phyloP scores from a whole-genome alignment of 2,888 invertebrate species.

The Adineta ricciae region DNA sequence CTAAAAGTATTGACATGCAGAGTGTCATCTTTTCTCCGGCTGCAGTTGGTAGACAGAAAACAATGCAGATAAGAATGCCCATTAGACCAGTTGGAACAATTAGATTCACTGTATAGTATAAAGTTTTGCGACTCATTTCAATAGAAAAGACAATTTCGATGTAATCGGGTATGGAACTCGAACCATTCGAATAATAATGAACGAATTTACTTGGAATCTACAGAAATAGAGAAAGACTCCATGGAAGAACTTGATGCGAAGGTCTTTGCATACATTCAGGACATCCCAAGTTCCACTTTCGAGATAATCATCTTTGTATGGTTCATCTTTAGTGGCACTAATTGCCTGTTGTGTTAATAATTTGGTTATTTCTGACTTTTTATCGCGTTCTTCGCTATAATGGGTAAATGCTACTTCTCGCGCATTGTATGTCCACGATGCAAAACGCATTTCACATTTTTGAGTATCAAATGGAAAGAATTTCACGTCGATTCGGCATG shows the following conservation, averaged over 20 bases:
- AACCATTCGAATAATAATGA: not conserved
- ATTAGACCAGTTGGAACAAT: conserved; percentile 95
- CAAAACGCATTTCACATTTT: conserved; percentile 50
- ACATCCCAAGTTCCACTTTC: conserved; percentile 54
- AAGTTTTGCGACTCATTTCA: conserved; percentile 84
- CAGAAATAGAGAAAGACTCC: too few relatives aligned
- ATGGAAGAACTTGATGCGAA: too few relatives aligned
- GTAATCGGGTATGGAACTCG: not conserved
- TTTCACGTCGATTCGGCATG: conserved; percentile 32
- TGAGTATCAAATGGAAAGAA: conserved; percentile 70
- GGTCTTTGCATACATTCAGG: conserved; percentile 47
- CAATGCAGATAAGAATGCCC: conserved; percentile 92
- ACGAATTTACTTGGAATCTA: conserved; percentile 21
- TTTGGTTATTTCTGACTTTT: not conserved
- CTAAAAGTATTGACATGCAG: conserved; percentile 95
- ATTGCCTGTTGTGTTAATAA: not conserved
- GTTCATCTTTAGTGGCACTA: not conserved
- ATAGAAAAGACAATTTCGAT: conserved; percentile 77
- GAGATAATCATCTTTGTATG: conserved; percentile 31
- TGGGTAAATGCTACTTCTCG: conserved; percentile 23
- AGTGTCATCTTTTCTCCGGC: conserved; percentile 77
- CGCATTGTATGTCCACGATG: conserved; percentile 30
- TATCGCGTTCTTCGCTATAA: conserved; percentile 23
- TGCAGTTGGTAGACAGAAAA: conserved; percentile 95
- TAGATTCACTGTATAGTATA: conserved; percentile 98